Base-by-base conservation (phyloP, 2,113 vertebrate genomes). In the Pionites leucogaster region DNA sequence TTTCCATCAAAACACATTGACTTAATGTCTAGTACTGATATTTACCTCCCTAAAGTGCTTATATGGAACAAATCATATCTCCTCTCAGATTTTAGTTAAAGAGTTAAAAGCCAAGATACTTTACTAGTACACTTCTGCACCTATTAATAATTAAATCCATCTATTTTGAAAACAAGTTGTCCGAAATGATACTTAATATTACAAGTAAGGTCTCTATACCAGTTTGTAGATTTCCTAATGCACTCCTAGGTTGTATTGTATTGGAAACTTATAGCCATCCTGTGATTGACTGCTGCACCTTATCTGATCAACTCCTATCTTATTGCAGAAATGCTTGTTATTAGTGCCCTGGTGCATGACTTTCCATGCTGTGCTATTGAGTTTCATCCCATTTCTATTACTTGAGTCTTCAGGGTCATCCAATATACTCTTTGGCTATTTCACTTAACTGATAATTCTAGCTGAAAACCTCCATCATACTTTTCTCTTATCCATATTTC, bases 321-420 rank as follows among this genome's bases (percentile, higher is more conserved):
- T 90, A 86, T 41, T 83, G 71, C 59, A 94, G 63, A 90, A 92
- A 74, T 33, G 55, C 52, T 91, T 68, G 75, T 72, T 94, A 80
- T 85, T 77, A 88, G 53, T 85, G 17, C 79, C 55, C n/a, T 79
- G 52, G 67, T 70, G 17, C n/a, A 74, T 46, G 84, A 94, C 84
- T 79, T 82, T 87, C 83, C 41, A 70, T 39, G n/a, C 29, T 68
- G 25, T 55, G 49, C 85, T 96, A 67, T 86, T 90, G 82, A 86
- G 88, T 96, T 96, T 90, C 90, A 96, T 90, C 71, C 75, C 60
- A 75, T 60, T 92, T 95, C 90, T 86, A 93, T 97, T 93, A 86
- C 76, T 67, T 70, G 68, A 92, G 64, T 78, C 82, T 62, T 94
- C 0, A 5, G 42, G 82, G 94, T 93, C 94, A 97, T 78, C 64